phyloP scores from a whole-genome alignment of 2,113 vertebrate genomes.

The Melospiza melodia region DNA sequence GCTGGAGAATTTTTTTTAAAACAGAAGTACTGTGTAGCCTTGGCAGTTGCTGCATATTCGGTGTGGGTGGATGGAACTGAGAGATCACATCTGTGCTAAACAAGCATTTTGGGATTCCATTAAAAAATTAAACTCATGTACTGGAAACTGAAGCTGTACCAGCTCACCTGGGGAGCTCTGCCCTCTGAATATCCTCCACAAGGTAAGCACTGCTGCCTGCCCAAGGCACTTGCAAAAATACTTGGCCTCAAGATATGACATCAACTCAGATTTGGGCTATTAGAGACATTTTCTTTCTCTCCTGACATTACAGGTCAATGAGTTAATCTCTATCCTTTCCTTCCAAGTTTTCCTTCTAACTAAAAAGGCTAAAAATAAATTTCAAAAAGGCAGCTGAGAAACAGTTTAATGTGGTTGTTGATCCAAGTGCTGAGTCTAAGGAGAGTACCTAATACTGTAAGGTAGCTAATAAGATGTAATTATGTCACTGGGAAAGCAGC shows the following conservation, averaged over 20 bases:
- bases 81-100: conserved; percentile 6
- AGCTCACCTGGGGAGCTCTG: conserved; percentile 36
- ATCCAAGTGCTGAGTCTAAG: neutral
- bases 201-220: conserved; percentile 30
- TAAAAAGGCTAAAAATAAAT: neutral
- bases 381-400: neutral
- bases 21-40: conserved; percentile 16
- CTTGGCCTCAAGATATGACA: neutral
- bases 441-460: neutral
- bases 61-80: conserved; percentile 50
- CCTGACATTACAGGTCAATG: neutral
- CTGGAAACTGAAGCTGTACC: conserved; percentile 45
- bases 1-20: conserved; percentile 7
- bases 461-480: neutral
- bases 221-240: neutral
- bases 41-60: conserved; percentile 33
- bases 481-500: neutral
- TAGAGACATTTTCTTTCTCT: neutral
- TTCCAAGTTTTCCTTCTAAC: neutral
- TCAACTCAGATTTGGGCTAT: neutral
- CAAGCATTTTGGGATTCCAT: conserved; percentile 19
- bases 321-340: neutral
- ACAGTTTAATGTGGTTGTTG: neutral
- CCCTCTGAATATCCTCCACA: conserved; percentile 8
- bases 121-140: conserved; percentile 55